A percentile compares a stretch with the other conserved stretches of the same genome.
phyloP scores from a whole-genome alignment of 37 sponge, comb jelly and placozoan genomes.

The Ianthella basta region DNA sequence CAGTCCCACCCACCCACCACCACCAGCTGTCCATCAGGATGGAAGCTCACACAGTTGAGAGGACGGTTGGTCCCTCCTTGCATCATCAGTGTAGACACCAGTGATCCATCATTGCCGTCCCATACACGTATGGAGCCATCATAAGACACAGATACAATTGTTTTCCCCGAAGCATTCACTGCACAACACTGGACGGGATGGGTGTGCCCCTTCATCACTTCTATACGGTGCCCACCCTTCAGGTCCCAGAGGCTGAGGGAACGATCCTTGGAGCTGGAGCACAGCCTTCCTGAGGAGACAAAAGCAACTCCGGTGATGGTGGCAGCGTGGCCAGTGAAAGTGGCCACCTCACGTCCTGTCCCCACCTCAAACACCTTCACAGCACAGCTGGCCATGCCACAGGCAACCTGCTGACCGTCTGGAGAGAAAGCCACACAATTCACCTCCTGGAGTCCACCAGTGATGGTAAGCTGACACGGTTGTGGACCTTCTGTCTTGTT shows the following conservation, averaged over 20 bases:
- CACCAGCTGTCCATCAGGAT: constrained; percentile 88
- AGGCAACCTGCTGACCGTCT: constrained; percentile 66
- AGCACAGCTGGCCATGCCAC: constrained; percentile 75
- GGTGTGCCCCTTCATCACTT: constrained; percentile 73
- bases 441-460: constrained; percentile 45
- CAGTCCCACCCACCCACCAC: constrained; percentile 90
- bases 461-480: constrained; percentile 77
- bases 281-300: constrained; percentile 61
- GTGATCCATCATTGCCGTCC: constrained; percentile 64
- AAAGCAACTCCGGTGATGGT: constrained; percentile 79
- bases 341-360: constrained; percentile 74
- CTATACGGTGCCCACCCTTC: constrained; percentile 69
- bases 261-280: constrained; percentile 83
- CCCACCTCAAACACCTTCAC: constrained; percentile 73
- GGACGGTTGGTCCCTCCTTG: constrained; percentile 63
- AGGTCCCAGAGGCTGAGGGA: constrained; percentile 91
- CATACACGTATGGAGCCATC: constrained; percentile 77
- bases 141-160: constrained; percentile 81
- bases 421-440: constrained; percentile 71
- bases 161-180: constrained; percentile 60
- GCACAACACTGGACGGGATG: constrained; percentile 66
- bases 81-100: constrained; percentile 27
- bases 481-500: constrained; percentile 66
- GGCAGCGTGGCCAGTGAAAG: constrained; percentile 87
- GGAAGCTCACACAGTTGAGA: constrained; percentile 88